A percentile compares a stretch with the other conserved stretches of the same genome.
Conservation (phyloP, 1,140 invertebrate genomes). For the Wiebesia pumilae region DNA sequence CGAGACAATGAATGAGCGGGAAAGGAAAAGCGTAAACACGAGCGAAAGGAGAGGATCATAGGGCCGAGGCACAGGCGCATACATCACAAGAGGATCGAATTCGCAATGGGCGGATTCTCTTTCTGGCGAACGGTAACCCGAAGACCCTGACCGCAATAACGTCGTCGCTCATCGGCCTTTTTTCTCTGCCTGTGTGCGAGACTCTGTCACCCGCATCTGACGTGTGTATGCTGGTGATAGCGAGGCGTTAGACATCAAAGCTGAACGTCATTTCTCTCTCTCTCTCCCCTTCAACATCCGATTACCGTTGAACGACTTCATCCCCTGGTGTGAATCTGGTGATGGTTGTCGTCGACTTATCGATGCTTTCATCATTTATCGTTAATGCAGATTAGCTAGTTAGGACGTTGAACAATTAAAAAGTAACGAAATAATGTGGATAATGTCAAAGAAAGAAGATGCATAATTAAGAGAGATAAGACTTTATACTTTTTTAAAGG, state of each 20-base stretch:
- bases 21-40: background rate
- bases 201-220: background rate
- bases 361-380: background rate
- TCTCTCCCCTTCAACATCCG: background rate
- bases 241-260: slow-evolving; percentile 16
- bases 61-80: background rate
- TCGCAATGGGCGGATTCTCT: slow-evolving; percentile 57
- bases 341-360: background rate
- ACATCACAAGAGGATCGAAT: slow-evolving; percentile 60
- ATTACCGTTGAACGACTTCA: background rate
- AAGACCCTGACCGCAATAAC: slow-evolving; percentile 55
- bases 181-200: background rate
- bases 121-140: slow-evolving; percentile 59
- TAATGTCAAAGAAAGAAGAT: background rate
- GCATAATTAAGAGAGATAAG: background rate
- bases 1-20: background rate
- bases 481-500: background rate
- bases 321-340: background rate
- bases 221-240: background rate
- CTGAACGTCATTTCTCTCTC: slow-evolving; percentile 1
- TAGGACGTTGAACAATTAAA: background rate
- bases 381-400: background rate
- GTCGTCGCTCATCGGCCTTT: slow-evolving; percentile 27
- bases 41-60: background rate
- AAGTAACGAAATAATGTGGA: background rate